phyloP scores from a whole-genome alignment of 2,113 vertebrate genomes.

The Murina feae region DNA sequence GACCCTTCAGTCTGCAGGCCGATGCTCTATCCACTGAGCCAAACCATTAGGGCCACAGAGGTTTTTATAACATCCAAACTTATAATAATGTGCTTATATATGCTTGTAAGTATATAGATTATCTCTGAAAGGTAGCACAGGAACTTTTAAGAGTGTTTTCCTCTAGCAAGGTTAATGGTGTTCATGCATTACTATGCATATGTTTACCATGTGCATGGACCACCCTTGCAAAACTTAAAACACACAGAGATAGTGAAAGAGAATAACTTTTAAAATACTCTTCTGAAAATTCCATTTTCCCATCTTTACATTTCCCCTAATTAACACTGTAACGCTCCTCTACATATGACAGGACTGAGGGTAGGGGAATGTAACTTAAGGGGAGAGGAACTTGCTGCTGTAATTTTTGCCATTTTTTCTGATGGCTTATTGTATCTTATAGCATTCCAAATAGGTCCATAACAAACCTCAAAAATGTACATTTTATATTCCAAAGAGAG shows the following conservation, averaged over 20 bases:
- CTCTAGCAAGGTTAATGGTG: not conserved
- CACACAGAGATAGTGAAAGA: not conserved
- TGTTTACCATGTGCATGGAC: not conserved
- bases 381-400: not conserved
- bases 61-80: not conserved
- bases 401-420: not conserved
- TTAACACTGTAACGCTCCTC: not conserved
- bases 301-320: not conserved
- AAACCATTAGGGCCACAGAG: too few species aligned
- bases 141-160: not conserved
- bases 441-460: not conserved
- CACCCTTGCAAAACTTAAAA: not conserved
- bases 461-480: not conserved
- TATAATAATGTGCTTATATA: not conserved
- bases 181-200: not conserved
- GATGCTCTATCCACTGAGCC: too few species aligned
- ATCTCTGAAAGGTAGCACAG: not conserved
- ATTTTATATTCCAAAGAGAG: not conserved
- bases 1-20: too few species aligned
- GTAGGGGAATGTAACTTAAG: not conserved
- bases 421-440: not conserved
- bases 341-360: not conserved
- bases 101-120: not conserved
- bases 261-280: not conserved
- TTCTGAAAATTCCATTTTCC: not conserved